A percentile compares a stretch with the other conserved stretches of the same genome.
Evolutionary conservation across 2,888 invertebrate species (phyloP).

Genomic region (Philhelius pedissequus): DNA sequence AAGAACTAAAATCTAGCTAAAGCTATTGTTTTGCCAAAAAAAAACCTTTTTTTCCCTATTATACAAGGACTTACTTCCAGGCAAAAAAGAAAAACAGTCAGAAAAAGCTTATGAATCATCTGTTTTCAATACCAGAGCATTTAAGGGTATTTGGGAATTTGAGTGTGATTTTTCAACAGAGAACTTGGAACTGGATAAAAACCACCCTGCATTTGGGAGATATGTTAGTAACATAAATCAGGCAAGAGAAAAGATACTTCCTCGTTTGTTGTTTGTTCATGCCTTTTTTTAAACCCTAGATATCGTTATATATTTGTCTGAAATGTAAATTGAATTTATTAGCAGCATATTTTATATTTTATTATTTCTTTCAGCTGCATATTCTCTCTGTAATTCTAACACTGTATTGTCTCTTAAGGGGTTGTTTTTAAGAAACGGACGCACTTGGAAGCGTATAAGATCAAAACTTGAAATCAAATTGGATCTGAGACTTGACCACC

Average conservation of each 20-base stretch:
- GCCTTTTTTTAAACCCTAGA: not conserved
- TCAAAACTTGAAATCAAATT: no score
- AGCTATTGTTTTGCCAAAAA: not conserved
- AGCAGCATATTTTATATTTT: not conserved
- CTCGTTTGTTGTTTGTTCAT: not conserved
- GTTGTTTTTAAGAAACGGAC: no score
- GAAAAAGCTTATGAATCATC: not conserved
- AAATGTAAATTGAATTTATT: slow-evolving; percentile 8
- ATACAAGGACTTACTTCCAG: not conserved
- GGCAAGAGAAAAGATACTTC: not conserved
- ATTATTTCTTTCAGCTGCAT: not conserved
- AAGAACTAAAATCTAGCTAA: not conserved
- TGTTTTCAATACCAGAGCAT: not conserved
- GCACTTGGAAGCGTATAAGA: no score
- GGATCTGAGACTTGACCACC: no score
- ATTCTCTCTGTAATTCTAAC: not conserved
- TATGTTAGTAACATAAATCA: not conserved
- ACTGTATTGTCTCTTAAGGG: no score
- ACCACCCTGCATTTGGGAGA: not conserved
- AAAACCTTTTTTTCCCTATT: not conserved
- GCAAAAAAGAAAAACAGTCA: not conserved
- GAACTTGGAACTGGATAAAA: not conserved
- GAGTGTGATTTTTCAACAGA: not conserved
- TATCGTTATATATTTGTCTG: not conserved
- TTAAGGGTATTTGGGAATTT: not conserved